Evolutionary conservation across 2,888 invertebrate genomes (phyloP).

Genomic region (Thelaira solivaga): DNA sequence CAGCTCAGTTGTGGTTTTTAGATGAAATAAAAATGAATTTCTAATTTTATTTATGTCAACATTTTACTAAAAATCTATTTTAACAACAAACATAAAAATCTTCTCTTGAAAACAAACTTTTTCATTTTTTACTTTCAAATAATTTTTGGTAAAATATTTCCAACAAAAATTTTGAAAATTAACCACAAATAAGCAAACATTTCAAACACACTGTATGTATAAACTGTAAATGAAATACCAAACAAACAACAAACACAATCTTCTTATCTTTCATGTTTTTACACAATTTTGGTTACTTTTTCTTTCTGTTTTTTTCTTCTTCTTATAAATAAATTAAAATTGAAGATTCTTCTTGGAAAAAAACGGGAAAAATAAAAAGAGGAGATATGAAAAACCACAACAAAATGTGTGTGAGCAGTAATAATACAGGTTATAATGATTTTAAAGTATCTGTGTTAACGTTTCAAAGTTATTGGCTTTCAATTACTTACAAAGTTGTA

Average conservation of each 20-base stretch:
- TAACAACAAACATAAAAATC: too few relatives aligned
- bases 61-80: too few relatives aligned
- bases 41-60: too few relatives aligned
- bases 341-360: background rate
- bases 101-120: too few relatives aligned
- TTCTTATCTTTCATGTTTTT: background rate
- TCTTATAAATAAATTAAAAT: constrained; percentile 14
- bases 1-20: too few relatives aligned
- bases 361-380: background rate
- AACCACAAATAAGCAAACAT: background rate
- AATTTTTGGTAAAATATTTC: background rate
- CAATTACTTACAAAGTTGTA: too few relatives aligned
- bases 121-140: background rate
- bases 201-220: background rate
- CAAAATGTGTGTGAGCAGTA: background rate
- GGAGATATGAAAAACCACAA: constrained; percentile 1
- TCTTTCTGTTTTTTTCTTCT: too few relatives aligned
- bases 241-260: too few relatives aligned
- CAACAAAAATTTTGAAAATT: background rate
- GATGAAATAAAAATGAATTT: too few relatives aligned
- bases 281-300: background rate
- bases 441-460: background rate
- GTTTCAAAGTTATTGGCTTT: background rate
- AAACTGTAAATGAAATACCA: background rate
- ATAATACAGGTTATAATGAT: constrained; percentile 21